Conservation (phyloP, 2,113 vertebrate genomes). For the Scomber colias region DNA sequence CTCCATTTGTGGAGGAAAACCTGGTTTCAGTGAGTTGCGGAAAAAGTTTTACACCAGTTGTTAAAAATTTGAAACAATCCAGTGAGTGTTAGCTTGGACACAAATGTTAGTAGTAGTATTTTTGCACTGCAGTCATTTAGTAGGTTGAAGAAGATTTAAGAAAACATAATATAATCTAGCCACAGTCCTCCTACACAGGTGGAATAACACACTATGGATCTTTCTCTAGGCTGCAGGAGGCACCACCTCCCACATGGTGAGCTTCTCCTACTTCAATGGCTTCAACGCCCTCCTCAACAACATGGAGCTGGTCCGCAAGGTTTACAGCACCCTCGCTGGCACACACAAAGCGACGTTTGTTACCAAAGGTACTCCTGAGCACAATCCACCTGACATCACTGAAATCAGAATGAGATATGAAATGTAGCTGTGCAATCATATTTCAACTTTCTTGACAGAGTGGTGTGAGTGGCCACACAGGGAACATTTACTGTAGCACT, state of each 20-base stretch:
- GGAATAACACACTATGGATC: constrained; percentile 40
- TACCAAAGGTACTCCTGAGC: constrained; percentile 91
- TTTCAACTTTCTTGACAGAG: constrained; percentile 77
- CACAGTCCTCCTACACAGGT: background rate
- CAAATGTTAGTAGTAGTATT: background rate
- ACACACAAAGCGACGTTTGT: constrained; percentile 91
- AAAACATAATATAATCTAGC: background rate
- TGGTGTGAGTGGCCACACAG: constrained; percentile 75
- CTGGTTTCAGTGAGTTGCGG: constrained; percentile 94
- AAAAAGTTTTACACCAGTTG: background rate
- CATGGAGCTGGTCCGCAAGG: constrained; percentile 98
- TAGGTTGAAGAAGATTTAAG: background rate
- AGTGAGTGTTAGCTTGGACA: background rate
- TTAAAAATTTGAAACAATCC: background rate
- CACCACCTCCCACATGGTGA: constrained; percentile 95
- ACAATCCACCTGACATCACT: background rate
- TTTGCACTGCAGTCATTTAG: background rate
- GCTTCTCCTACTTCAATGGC: constrained; percentile 99
- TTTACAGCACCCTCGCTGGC: constrained; percentile 95
- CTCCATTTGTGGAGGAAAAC: constrained; percentile 97
- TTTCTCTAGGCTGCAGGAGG: constrained; percentile 92
- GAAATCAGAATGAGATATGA: constrained; percentile 39
- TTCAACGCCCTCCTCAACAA: constrained; percentile 98
- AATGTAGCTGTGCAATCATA: constrained; percentile 62
- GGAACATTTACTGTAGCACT: constrained; percentile 78